Conservation (phyloP, 2,797 vertebrate species). For the Onychomys arenicola region DNA sequence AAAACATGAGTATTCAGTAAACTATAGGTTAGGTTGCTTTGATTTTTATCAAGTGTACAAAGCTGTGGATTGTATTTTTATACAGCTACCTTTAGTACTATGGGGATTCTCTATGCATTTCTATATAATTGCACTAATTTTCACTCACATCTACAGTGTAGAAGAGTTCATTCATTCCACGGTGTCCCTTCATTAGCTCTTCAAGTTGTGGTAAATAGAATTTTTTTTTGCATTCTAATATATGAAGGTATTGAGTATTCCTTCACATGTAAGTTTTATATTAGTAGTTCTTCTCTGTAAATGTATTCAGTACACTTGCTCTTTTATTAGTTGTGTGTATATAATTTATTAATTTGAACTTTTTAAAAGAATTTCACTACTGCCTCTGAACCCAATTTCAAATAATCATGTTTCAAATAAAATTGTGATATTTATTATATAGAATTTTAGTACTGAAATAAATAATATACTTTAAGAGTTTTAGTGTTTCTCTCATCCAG, state of each 20-base stretch:
- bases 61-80: neutral
- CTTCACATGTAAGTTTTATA: neutral
- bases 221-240: too few species aligned
- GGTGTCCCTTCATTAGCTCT: neutral
- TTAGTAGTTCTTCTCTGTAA: neutral
- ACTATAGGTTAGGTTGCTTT: too few species aligned
- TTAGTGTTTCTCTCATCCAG: neutral
- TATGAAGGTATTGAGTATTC: neutral
- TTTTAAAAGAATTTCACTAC: neutral
- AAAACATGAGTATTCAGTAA: neutral
- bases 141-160: neutral
- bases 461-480: neutral
- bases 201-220: too few species aligned
- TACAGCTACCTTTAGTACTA: neutral
- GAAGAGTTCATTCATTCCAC: neutral
- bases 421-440: neutral
- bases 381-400: neutral
- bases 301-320: neutral
- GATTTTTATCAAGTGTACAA: neutral
- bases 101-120: neutral
- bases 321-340: neutral
- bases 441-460: neutral
- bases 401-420: neutral
- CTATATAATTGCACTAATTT: neutral
- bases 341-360: neutral